These are phyloP conservation scores for Ochotona curzoniae DNA, from an alignment of 2,113 vertebrate genomes.

Conservation along the genomic window DNA sequence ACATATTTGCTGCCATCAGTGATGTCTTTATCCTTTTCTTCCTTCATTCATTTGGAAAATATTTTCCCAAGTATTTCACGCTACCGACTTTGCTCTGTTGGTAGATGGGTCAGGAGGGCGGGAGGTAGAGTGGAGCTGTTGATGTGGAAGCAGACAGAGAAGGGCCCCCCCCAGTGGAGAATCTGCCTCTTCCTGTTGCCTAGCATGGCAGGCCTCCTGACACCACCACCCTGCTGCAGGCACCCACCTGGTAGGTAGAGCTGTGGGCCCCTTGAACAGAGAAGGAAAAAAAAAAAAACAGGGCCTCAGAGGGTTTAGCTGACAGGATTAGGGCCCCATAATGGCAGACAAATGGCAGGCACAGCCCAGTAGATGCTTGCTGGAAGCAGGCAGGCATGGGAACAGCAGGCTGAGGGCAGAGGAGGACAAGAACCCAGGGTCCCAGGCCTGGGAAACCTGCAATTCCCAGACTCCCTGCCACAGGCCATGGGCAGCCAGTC, in stretches of 20 bases:
- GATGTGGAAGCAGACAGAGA: background rate
- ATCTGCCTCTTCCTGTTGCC: background rate
- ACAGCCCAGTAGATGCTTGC: background rate
- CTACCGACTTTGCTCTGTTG: background rate
- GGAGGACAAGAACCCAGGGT: background rate
- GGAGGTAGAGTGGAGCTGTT: background rate
- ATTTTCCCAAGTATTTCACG: conserved; percentile 51
- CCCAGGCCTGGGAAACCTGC: background rate
- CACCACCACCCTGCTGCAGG: too few relatives aligned
- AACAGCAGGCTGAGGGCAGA: background rate
- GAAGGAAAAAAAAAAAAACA: background rate
- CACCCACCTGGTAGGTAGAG: background rate
- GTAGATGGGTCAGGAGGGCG: too few relatives aligned
- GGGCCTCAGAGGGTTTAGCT: background rate
- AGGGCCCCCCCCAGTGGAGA: background rate
- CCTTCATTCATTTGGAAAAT: conserved; percentile 54
- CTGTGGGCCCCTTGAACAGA: background rate
- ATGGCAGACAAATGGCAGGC: background rate
- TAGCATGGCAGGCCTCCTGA: too few relatives aligned
- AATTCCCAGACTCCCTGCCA: background rate
- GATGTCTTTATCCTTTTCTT: conserved; percentile 63
- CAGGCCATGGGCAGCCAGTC: background rate
- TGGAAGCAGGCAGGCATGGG: background rate
- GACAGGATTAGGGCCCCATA: background rate
- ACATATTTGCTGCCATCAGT: conserved; percentile 39